These are phyloP conservation scores for Creontiades dilutus DNA, from an alignment of 2,888 invertebrate genomes.

Conservation along the genomic window DNA sequence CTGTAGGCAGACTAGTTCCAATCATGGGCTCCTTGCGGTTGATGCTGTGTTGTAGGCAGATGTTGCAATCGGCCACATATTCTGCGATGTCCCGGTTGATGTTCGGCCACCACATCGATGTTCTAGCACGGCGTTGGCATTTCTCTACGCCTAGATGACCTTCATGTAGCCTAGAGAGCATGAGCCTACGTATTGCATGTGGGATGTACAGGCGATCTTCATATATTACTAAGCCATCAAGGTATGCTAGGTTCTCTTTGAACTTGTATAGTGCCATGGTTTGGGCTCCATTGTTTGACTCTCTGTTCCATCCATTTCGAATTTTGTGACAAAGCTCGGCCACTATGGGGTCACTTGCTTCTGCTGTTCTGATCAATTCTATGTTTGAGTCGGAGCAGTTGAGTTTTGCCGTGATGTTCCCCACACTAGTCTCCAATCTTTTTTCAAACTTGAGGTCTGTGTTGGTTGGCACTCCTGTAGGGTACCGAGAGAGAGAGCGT, in stretches of 20 bases:
- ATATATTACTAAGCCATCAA: background rate
- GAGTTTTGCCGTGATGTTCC: background rate
- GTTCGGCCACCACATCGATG: slow-evolving; percentile 59
- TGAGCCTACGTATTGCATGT: background rate
- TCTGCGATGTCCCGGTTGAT: too few relatives aligned
- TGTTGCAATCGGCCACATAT: slow-evolving; percentile 7
- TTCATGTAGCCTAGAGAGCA: slow-evolving; percentile 72
- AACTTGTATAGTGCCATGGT: background rate
- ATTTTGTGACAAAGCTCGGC: too few relatives aligned
- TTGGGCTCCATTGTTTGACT: background rate
- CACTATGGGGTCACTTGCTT: too few relatives aligned
- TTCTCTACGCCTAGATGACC: slow-evolving; percentile 68
- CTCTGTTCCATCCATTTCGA: background rate
- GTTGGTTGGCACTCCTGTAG: too few relatives aligned
- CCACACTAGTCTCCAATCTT: background rate
- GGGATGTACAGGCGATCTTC: slow-evolving; percentile 2
- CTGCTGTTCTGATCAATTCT: background rate
- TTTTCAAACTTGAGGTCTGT: slow-evolving; percentile 26
- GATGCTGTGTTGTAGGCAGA: background rate
- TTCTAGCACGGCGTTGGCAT: slow-evolving; percentile 54
- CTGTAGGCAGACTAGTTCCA: background rate
- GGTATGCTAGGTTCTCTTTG: background rate
- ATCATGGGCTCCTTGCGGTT: slow-evolving; percentile 48
- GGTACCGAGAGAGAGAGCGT: background rate
- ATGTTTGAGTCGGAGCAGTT: slow-evolving; percentile 29